These are phyloP conservation scores for Cricetomys ansorgei DNA, from an alignment of 2,113 vertebrate genomes.

Conservation along the genomic window DNA sequence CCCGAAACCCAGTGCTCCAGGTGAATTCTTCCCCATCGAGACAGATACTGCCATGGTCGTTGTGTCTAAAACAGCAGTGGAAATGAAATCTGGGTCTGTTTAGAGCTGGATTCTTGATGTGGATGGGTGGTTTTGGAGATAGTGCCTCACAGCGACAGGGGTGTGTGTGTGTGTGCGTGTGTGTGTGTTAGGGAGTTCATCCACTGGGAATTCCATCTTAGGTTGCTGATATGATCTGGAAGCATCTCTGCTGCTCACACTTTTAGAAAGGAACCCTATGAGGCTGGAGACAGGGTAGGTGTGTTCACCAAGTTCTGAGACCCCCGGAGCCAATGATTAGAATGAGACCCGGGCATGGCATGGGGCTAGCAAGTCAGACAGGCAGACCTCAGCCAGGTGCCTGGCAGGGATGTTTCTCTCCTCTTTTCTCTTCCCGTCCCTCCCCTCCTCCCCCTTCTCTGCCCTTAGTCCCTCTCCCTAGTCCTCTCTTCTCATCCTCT, in stretches of 20 bases:
- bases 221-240: not conserved
- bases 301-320: not conserved
- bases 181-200: not conserved
- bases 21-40: slow-evolving; percentile 68
- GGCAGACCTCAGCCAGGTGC: not conserved
- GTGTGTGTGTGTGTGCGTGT: too few relatives aligned
- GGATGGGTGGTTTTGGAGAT: slow-evolving; percentile 76
- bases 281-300: not conserved
- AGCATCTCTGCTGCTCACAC: fast-evolving
- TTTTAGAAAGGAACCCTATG: not conserved
- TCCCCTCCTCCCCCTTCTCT: not conserved
- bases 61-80: slow-evolving; percentile 67
- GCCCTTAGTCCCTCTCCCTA: not conserved
- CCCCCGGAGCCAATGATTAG: not conserved
- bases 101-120: slow-evolving; percentile 56
- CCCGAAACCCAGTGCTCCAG: not conserved
- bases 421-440: not conserved
- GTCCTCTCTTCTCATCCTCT: not conserved
- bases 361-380: fast-evolving
- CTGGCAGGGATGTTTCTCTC: not conserved
- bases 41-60: slow-evolving; percentile 38
- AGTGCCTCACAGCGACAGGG: slow-evolving; percentile 63
- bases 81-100: slow-evolving; percentile 66
- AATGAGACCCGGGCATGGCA: not conserved
- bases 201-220: not conserved